Base-by-base conservation (phyloP, 1,140 invertebrate genomes). In the Pseudomyrmex cubaensis region DNA sequence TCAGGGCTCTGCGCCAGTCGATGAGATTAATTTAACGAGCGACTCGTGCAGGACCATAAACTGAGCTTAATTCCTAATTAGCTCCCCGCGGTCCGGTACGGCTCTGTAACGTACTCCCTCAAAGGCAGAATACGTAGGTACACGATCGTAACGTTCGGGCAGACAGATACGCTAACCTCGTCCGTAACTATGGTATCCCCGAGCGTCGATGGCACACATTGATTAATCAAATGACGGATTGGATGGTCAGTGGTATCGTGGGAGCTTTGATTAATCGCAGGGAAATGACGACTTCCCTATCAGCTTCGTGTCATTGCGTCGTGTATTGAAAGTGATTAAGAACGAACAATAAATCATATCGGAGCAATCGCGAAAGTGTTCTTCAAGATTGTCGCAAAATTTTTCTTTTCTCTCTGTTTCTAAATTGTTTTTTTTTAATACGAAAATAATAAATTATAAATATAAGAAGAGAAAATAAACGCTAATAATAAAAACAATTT, bases 21-120 rank as follows among this genome's bases (percentile, higher is more conserved):
- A 46, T 22, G 52, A 73, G 77, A 86, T 86, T 86, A 70, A 87
- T 87, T 87, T 86, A 70, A 87, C 78, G 77, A 87, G 63, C 70
- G n/a, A 7, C 62, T 85, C 69, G 54, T 54, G 67, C 64, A 70
- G 48, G 54, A 70, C 57, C 74, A 78, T 86, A 80, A 85, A 86
- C 73, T 17, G 48, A 64, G 77, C 50, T 87, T 85, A 86, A 87
- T 86, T 82, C 67, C 63, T 83, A 87, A 86, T 87, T 86, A 86
- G 77, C 22, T 85, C 35, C 22, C 50, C 20, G 20, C 56, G 20
- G 46, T 44, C 54, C 52, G 50, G 35, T 57, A 9, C 17, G 35
- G 13, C 2, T 46, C 56, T 15, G 44, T 9, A 20, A 9, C 35
- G 17, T 44, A 48, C 20, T 35, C 35, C 7, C 20, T 75, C 61